Base-by-base conservation (phyloP, 2,888 invertebrate species). In the Tetropium fuscum region DNA sequence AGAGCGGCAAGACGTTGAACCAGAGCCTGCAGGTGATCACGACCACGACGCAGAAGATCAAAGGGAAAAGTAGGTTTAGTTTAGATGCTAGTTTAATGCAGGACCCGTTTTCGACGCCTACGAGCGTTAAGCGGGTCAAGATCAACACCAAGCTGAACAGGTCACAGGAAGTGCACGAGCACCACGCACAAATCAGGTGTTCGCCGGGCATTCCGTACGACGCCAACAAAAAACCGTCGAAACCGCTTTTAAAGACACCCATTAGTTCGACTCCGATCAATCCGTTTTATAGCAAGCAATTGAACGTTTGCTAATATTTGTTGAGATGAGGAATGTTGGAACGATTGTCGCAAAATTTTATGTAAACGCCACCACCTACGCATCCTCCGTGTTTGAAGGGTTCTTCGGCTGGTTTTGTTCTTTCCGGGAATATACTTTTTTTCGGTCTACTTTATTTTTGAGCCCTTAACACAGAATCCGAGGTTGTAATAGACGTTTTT, bases 201-300 rank as follows among this genome's bases (percentile, higher is more conserved):
- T 92, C 91, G 32, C 94, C 94, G 0, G 88, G 84, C 4, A 87
- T 93, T 63, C 93, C 94, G 0, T 94, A 85, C 65, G 92, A 94
- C 75, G 86, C 91, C 0, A 84, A 83, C 11, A 89, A 86, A 53
- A 86, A 85, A 69, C 94, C 94, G 0, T 76, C 76, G 0, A 90
- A 89, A 68, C 89, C 93, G 0, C 87, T 92, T n/a, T 78, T 94
- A 1, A 94, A 94, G 74, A 86, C 87, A 0, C 84, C 85, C 43
- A 55, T 67, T 3, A 83, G 88, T 1, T 87, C 88, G 0, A 90
- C 90, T 0, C 92, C 92, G 0, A 89, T 92, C 1, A 90, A 93
- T 80, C 93, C 93, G 0, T 93, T 92, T 80, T 90, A 90, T 71
- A 89, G 64, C 40, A 64, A 57, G 25, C 36, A 60, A 22, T 38